Evolutionary conservation across 2,888 invertebrate genomes (phyloP).

Genomic region (Alloplasta piceator): DNA sequence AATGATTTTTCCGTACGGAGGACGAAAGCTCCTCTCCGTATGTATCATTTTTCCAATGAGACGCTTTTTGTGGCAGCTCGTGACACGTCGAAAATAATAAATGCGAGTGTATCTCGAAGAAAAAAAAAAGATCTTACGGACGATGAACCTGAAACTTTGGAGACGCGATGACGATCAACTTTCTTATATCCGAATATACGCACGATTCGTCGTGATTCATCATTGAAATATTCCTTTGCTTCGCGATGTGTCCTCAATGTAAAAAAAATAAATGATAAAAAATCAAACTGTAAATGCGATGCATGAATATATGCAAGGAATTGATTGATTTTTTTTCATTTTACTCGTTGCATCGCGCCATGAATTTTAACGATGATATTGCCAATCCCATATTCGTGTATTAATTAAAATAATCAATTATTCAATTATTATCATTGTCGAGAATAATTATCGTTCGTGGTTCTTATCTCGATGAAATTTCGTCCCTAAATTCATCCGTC

Average conservation of each 20-base stretch:
- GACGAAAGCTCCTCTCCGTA: too few species aligned
- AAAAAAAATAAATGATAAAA: too few species aligned
- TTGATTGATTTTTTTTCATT: constrained; percentile 62
- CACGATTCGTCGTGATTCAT: constrained; percentile 56
- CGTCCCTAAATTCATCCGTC: constrained; percentile 5
- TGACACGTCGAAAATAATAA: constrained; percentile 16
- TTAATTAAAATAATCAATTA: too few species aligned
- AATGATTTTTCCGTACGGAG: too few species aligned
- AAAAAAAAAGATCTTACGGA: constrained; percentile 34
- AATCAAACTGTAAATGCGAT: not conserved
- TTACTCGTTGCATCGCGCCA: constrained; percentile 49
- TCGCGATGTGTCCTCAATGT: constrained; percentile 64
- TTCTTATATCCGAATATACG: constrained; percentile 56
- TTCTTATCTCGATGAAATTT: too few species aligned
- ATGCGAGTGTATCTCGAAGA: constrained; percentile 1
- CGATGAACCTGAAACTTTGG: constrained; percentile 52
- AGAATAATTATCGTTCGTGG: too few species aligned
- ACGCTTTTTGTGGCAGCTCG: too few species aligned
- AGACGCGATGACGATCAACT: constrained; percentile 59
- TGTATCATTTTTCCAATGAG: too few species aligned
- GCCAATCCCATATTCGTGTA: constrained; percentile 26
- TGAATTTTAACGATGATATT: constrained; percentile 59
- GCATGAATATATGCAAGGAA: constrained; percentile 64
- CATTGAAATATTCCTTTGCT: constrained; percentile 60
- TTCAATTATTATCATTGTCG: too few species aligned